These are phyloP conservation scores for Mythimna vitellina DNA, from an alignment of 2,888 invertebrate genomes.

Conservation along the genomic window DNA sequence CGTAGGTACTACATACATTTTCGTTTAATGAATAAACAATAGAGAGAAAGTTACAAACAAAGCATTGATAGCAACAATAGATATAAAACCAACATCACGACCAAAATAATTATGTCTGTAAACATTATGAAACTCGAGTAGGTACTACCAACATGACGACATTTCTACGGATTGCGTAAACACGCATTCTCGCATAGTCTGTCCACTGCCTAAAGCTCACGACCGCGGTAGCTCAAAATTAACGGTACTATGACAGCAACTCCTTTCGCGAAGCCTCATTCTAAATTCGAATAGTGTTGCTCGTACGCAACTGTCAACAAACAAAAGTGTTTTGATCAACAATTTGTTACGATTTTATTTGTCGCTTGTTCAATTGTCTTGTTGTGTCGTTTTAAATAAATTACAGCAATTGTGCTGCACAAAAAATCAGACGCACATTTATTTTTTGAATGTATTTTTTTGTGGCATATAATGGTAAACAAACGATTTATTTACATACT, in stretches of 20 bases:
- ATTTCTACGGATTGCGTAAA: constrained; percentile 51
- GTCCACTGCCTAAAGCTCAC: constrained; percentile 72
- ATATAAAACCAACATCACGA: constrained; percentile 10
- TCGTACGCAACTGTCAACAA: constrained; percentile 79
- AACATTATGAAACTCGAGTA: constrained; percentile 43
- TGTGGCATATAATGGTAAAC: constrained; percentile 12
- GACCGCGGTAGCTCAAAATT: constrained; percentile 81
- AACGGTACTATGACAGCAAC: constrained; percentile 81
- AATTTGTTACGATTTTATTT: constrained; percentile 57
- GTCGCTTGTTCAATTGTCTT: constrained; percentile 52
- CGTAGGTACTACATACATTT: constrained; percentile 36
- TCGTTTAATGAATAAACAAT: constrained; percentile 43
- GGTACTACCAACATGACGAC: constrained; percentile 24
- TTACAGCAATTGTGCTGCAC: constrained; percentile 36
- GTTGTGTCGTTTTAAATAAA: constrained; percentile 54
- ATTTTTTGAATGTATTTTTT: constrained; percentile 14
- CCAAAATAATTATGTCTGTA: constrained; percentile 26
- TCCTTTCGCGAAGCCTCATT: constrained; percentile 82
- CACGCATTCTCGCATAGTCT: constrained; percentile 60
- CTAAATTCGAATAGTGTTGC: constrained; percentile 80
- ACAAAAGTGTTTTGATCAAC: constrained; percentile 69
- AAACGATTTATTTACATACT: constrained; percentile 37
- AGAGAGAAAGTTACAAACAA: constrained; percentile 55
- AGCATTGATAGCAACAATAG: constrained; percentile 32
- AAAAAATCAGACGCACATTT: constrained; percentile 28